Percentiles rank a stretch among this genome's conserved stretches.
These are phyloP conservation scores for Pedetes capensis DNA, from an alignment of 2,113 vertebrate species.

Conservation along the genomic window DNA sequence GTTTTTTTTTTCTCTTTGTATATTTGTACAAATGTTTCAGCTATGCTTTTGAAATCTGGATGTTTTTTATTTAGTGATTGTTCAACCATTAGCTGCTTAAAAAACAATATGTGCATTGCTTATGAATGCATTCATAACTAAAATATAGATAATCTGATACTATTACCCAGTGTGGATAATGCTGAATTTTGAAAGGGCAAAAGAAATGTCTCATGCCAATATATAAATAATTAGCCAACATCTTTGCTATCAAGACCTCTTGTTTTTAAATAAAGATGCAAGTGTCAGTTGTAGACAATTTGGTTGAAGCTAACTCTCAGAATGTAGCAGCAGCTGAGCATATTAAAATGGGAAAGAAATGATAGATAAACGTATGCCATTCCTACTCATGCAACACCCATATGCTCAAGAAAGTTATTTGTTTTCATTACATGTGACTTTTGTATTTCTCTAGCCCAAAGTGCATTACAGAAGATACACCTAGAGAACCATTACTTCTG, in stretches of 20 bases:
- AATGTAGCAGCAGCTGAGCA: not conserved
- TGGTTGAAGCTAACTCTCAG: not conserved
- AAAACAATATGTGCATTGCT: conserved; percentile 60
- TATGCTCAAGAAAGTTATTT: conserved; percentile 28
- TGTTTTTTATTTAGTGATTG: conserved; percentile 76
- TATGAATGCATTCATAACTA: conserved; percentile 69
- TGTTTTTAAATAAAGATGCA: conserved; percentile 61
- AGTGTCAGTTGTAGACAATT: not conserved
- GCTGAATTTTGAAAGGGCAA: conserved; percentile 30
- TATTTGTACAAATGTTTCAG: conserved; percentile 73
- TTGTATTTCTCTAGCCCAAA: conserved; percentile 76
- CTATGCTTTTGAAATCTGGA: conserved; percentile 74
- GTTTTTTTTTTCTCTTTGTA: conserved; percentile 72
- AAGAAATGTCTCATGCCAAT: conserved; percentile 1
- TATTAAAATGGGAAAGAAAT: not conserved
- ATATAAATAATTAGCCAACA: conserved; percentile 6
- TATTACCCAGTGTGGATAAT: conserved; percentile 29
- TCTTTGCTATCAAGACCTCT: not conserved
- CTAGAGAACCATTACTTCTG: conserved; percentile 72
- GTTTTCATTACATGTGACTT: conserved; percentile 68
- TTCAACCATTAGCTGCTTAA: conserved; percentile 73
- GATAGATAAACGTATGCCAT: not conserved
- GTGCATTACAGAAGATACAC: conserved; percentile 71
- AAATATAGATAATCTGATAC: conserved; percentile 60
- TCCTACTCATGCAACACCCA: conserved; percentile 1